Evolutionary conservation across 2,888 invertebrate species (phyloP).

Genomic region (Syrista parreyssii): DNA sequence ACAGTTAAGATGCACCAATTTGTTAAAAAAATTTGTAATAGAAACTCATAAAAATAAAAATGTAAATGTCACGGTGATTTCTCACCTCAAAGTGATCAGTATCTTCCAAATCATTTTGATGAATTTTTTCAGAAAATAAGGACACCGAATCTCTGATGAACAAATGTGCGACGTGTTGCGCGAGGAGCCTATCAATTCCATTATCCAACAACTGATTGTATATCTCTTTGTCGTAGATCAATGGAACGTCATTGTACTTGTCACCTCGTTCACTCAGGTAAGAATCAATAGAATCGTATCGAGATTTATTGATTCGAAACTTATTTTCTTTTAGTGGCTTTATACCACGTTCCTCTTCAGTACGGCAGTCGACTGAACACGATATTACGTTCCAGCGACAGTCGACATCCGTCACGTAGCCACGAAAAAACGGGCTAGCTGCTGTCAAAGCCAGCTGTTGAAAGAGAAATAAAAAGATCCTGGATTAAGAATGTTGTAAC

Average conservation of each 20-base stretch:
- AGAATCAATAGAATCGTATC: constrained; percentile 98
- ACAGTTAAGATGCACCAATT: constrained; percentile 16
- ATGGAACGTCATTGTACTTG: constrained; percentile 92
- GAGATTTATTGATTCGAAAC: constrained; percentile 90
- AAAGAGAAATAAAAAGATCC: constrained; percentile 5
- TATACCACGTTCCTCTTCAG: constrained; percentile 89
- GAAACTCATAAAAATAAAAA: constrained; percentile 21
- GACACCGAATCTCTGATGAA: constrained; percentile 98
- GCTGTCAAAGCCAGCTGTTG: constrained; percentile 92
- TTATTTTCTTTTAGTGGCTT: constrained; percentile 78
- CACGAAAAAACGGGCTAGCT: constrained; percentile 94
- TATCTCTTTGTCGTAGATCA: constrained; percentile 86
- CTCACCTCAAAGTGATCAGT: constrained; percentile 97
- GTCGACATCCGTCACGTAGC: constrained; percentile 94
- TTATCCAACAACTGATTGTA: constrained; percentile 86
- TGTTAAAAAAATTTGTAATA: too few relatives aligned
- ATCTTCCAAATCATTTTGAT: constrained; percentile 93
- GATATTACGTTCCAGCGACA: constrained; percentile 98
- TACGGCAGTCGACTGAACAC: constrained; percentile 95
- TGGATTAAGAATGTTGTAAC: too few relatives aligned
- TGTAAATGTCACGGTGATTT: not conserved
- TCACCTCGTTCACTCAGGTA: constrained; percentile 92
- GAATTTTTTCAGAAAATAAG: constrained; percentile 92
- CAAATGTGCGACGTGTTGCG: constrained; percentile 96
- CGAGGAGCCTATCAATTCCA: constrained; percentile 92